phyloP scores from a whole-genome alignment of 2,888 invertebrate species.

The Polylopha cassiicola region DNA sequence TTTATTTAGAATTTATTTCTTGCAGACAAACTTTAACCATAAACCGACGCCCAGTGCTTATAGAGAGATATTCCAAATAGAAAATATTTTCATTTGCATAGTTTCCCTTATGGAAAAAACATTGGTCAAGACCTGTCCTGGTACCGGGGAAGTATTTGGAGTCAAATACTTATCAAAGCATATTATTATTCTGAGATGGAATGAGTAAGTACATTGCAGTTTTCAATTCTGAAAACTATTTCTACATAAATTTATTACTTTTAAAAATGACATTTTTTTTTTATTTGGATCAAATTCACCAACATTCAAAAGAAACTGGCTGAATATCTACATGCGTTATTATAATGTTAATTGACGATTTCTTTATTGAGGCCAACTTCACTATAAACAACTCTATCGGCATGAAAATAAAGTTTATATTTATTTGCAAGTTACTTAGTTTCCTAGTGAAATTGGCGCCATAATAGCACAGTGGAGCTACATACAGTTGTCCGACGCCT shows the following conservation, averaged over 20 bases:
- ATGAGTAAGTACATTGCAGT: constrained; percentile 22
- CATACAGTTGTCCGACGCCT: too few species aligned
- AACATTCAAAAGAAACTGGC: constrained; percentile 13
- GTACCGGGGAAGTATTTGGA: constrained; percentile 27
- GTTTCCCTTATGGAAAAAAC: constrained; percentile 30
- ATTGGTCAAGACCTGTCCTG: constrained; percentile 56
- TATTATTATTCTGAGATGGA: constrained; percentile 22
- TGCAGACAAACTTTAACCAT: neutral
- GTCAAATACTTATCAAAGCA: constrained; percentile 18
- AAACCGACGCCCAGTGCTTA: constrained; percentile 44
- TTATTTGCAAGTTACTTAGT: too few species aligned
- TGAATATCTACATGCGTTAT: constrained; percentile 14
- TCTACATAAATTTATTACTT: constrained; percentile 10
- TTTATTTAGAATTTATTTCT: neutral
- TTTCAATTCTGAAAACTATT: constrained; percentile 19
- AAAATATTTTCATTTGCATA: constrained; percentile 44
- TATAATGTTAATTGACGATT: constrained; percentile 22
- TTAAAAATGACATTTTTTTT: constrained; percentile 14
- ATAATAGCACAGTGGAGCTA: too few species aligned
- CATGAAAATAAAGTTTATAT: neutral
- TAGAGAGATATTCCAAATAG: constrained; percentile 71
- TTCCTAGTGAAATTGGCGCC: too few species aligned
- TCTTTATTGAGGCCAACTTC: constrained; percentile 15
- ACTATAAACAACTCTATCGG: neutral
- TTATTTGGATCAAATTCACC: constrained; percentile 11